Evolutionary conservation across 30 jellyfish, hydroid and myxozoan genomes (phyloP), one percentile per base, ranked within the genome.

Genomic region (Aurelia aurita): DNA sequence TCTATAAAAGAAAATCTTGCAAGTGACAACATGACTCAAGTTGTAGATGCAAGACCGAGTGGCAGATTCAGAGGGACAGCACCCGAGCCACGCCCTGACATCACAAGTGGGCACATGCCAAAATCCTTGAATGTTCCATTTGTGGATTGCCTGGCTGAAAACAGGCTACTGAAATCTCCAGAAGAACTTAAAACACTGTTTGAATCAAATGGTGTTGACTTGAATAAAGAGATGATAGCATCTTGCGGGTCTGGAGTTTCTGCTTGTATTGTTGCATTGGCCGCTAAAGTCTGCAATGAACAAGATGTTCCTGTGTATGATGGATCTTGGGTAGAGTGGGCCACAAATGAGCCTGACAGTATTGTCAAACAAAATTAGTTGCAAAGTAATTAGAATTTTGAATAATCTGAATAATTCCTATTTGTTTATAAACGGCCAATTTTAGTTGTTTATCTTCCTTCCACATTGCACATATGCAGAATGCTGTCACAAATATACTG

Each of bases 251-350:
- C 97, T 27, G 99, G 97, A 2, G 86, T 94, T 29, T 46, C 96
- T 11, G 99, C 99, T 22, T 69, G 96, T 43, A 82, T 94, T 72
- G 44, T 94, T 8, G 91, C 96, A 20, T 57, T 88, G 21, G 85
- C 96, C 15, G 85, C 66, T 21, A 64, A 74, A 58, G 74, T 35
- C 60, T 13, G 87, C 16, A 15, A 34, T 26, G 96, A 90, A 1
- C 72, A 77, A 74, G 89, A 70, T 5, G 89, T 94, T 21, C 96
- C 99, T 2, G 95, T 94, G 2, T 94, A 88, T 69, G 99, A 94
- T 73, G 99, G 97, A 47, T 94, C 99, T 26, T 94, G 97, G 97
- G 55, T 79, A 23, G 99, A 94, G 80, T 94, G 99, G 99, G 94
- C 88, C 74, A 74, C 86, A 49, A 54, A 54, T 10, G 72, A 49